These are phyloP conservation scores for Sciurus niger DNA, from an alignment of 2,113 vertebrate genomes.

Conservation along the genomic window DNA sequence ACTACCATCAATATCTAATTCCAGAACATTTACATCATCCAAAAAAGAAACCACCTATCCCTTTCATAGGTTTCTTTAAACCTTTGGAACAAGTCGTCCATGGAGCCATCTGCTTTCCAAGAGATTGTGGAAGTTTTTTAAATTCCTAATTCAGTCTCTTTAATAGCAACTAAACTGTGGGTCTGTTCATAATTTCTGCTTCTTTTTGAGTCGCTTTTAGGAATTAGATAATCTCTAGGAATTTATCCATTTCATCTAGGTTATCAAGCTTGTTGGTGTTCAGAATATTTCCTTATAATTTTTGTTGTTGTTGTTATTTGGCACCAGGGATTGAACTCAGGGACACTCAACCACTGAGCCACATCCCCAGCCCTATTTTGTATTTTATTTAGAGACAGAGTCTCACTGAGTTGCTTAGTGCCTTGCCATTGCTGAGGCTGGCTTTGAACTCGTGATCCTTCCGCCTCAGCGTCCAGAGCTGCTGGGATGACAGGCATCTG, in stretches of 20 bases:
- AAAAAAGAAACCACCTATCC: background rate
- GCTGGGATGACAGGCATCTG: too few relatives aligned
- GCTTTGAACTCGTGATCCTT: too few relatives aligned
- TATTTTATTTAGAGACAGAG: too few relatives aligned
- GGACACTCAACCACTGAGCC: too few relatives aligned
- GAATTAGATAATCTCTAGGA: background rate
- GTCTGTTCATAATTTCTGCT: slow-evolving; percentile 13
- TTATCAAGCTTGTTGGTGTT: background rate
- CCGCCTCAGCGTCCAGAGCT: too few relatives aligned
- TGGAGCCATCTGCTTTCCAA: background rate
- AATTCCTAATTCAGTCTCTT: background rate
- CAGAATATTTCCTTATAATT: background rate
- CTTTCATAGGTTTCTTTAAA: background rate
- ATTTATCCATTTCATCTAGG: background rate
- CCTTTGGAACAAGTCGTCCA: background rate
- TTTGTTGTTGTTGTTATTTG: too few relatives aligned
- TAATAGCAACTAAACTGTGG: background rate
- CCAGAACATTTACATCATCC: background rate
- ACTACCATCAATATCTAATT: background rate
- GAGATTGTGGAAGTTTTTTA: background rate
- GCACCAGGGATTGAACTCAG: too few relatives aligned
- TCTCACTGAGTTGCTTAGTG: too few relatives aligned
- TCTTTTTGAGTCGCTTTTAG: background rate
- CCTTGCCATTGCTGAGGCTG: too few relatives aligned
- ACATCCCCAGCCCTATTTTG: too few relatives aligned